Percentiles rank a stretch among this genome's conserved stretches.
Evolutionary conservation across 2,888 invertebrate genomes (phyloP).

Genomic region (Cataglyphis albicans): DNA sequence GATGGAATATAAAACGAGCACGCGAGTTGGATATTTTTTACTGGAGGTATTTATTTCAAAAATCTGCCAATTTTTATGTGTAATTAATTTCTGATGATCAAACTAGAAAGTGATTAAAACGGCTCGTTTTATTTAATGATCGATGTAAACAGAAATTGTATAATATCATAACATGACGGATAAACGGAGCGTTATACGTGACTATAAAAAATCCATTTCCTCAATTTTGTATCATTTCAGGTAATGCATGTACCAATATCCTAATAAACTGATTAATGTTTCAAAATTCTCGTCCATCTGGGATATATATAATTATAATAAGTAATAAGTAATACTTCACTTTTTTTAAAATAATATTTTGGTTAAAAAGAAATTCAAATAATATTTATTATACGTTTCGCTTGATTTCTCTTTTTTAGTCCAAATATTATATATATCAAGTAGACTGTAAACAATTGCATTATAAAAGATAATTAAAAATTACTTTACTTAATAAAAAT

Average conservation of each 20-base stretch:
- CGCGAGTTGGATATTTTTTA: neutral
- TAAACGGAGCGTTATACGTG: neutral
- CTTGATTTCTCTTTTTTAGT: neutral
- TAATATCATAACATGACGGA: neutral
- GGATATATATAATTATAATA: neutral
- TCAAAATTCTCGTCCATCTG: neutral
- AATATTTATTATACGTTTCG: too few species aligned
- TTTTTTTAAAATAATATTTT: too few species aligned
- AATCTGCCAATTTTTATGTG: too few species aligned
- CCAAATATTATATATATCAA: neutral
- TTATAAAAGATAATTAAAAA: neutral
- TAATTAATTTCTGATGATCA: neutral
- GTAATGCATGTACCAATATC: neutral
- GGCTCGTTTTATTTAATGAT: conserved; percentile 21
- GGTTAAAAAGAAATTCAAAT: too few species aligned
- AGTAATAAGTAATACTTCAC: conserved; percentile 14
- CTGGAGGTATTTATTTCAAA: neutral
- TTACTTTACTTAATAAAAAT: too few species aligned
- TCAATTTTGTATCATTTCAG: neutral
- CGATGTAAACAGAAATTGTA: neutral
- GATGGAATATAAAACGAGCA: neutral
- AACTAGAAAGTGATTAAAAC: conserved; percentile 33
- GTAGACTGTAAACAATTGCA: neutral
- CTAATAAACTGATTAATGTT: conserved; percentile 11
- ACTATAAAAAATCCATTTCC: neutral